Evolutionary conservation across 2,797 vertebrate genomes (phyloP).

Genomic region (Crenichthys baileyi): DNA sequence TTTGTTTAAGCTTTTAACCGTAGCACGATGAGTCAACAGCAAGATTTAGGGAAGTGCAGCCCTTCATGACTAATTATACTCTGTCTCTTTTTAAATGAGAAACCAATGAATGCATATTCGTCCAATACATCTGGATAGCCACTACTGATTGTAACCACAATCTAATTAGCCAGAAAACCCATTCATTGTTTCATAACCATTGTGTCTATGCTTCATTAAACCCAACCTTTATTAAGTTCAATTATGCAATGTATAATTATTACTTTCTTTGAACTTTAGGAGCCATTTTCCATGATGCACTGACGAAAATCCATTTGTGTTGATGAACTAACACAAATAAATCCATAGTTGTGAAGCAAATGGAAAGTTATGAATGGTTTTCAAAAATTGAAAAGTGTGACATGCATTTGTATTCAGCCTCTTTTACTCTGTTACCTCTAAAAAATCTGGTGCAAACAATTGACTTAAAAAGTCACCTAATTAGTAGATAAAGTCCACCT

Average conservation of each 20-base stretch:
- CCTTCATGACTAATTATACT: conserved; percentile 55
- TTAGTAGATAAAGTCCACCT: not conserved
- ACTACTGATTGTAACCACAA: conserved; percentile 53
- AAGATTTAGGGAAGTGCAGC: conserved; percentile 35
- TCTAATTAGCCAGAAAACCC: conserved; percentile 58
- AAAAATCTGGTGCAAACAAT: not conserved
- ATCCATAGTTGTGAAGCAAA: not conserved
- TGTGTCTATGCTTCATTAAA: conserved; percentile 55
- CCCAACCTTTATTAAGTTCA: conserved; percentile 55
- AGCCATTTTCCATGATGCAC: conserved; percentile 21
- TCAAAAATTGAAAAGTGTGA: not conserved
- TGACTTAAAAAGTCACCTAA: not conserved
- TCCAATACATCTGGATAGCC: conserved; percentile 57
- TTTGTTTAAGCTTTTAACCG: conserved; percentile 49
- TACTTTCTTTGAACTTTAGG: conserved; percentile 32
- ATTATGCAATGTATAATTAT: conserved; percentile 55
- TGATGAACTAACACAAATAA: not conserved
- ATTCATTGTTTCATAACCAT: conserved; percentile 50
- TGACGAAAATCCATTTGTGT: conserved; percentile 10
- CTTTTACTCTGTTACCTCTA: too few species aligned
- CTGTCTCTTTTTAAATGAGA: conserved; percentile 61
- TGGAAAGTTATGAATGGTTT: not conserved
- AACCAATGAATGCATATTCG: conserved; percentile 61
- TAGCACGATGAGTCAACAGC: conserved; percentile 53
- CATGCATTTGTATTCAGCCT: too few species aligned